A percentile compares a stretch with the other conserved stretches of the same genome.
Conservation (phyloP, 2,113 vertebrate species). For the Colius striatus region DNA sequence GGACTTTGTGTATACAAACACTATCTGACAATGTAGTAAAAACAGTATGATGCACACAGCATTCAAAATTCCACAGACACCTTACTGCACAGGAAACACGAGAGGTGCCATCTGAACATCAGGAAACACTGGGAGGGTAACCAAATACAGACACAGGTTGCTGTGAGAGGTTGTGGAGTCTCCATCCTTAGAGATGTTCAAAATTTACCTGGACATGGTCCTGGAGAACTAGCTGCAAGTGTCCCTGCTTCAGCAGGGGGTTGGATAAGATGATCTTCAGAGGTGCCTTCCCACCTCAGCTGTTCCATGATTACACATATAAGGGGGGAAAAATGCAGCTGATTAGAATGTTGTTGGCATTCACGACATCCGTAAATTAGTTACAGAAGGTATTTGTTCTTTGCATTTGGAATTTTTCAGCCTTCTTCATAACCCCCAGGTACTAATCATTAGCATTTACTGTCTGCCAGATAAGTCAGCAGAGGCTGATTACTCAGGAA, state of each 20-base stretch:
- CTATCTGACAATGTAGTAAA: background rate
- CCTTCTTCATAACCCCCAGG: background rate
- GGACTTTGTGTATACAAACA: background rate
- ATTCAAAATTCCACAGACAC: background rate
- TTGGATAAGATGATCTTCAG: background rate
- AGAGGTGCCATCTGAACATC: background rate
- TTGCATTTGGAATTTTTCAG: background rate
- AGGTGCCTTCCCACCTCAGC: background rate
- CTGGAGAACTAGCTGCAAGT: background rate
- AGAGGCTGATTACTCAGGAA: background rate
- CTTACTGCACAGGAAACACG: background rate
- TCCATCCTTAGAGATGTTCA: background rate
- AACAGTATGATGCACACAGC: background rate
- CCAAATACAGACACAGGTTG: background rate
- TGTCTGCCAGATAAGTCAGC: background rate
- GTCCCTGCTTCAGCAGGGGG: background rate
- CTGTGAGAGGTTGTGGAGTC: background rate
- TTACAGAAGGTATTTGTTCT: background rate
- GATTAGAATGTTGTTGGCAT: background rate
- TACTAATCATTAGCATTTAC: conserved; percentile 2
- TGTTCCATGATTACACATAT: background rate
- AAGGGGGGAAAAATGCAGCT: background rate
- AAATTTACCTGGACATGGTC: background rate
- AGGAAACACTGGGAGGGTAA: background rate
- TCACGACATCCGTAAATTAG: conserved; percentile 1